Percentiles rank a stretch among this genome's conserved stretches.
phyloP scores from a whole-genome alignment of 92 coral and sea anemone genomes.

The Porites lobata region DNA sequence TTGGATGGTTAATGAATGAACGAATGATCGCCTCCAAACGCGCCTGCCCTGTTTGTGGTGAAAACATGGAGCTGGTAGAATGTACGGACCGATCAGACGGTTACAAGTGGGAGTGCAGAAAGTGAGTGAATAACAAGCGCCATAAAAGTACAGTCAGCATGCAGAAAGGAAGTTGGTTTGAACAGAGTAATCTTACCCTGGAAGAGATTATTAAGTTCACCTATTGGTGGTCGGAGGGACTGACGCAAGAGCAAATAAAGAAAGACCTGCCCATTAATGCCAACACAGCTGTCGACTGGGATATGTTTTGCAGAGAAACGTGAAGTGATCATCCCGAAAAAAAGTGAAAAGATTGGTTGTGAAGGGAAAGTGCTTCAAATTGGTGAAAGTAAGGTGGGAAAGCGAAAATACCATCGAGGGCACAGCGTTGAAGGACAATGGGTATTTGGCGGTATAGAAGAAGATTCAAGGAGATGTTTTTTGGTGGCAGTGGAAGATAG shows the following conservation, averaged over 20 bases:
- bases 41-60: slow-evolving; percentile 24
- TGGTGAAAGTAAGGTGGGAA: slow-evolving; percentile 29
- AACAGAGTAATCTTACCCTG: slow-evolving; percentile 55
- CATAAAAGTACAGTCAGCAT: slow-evolving; percentile 45
- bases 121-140: slow-evolving; percentile 6
- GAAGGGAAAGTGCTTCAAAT: slow-evolving; percentile 1
- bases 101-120: slow-evolving; percentile 46
- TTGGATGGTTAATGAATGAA: slow-evolving; percentile 2
- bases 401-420: slow-evolving; percentile 33
- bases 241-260: slow-evolving; percentile 55
- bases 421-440: slow-evolving; percentile 51
- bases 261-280: slow-evolving; percentile 28
- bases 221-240: slow-evolving; percentile 65
- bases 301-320: slow-evolving; percentile 35
- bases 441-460: slow-evolving; percentile 38
- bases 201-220: slow-evolving; percentile 63
- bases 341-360: background rate
- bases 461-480: slow-evolving; percentile 33
- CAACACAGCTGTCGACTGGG: slow-evolving; percentile 57
- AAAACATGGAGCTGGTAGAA: background rate
- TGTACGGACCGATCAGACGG: slow-evolving; percentile 22
- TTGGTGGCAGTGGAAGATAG: slow-evolving; percentile 31
- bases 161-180: slow-evolving; percentile 61
- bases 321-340: slow-evolving; percentile 32
- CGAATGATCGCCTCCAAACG: slow-evolving; percentile 10